Evolutionary conservation across 2,888 invertebrate species (phyloP), one percentile per base, ranked within the genome.

Genomic region (Drosophila mimica): DNA sequence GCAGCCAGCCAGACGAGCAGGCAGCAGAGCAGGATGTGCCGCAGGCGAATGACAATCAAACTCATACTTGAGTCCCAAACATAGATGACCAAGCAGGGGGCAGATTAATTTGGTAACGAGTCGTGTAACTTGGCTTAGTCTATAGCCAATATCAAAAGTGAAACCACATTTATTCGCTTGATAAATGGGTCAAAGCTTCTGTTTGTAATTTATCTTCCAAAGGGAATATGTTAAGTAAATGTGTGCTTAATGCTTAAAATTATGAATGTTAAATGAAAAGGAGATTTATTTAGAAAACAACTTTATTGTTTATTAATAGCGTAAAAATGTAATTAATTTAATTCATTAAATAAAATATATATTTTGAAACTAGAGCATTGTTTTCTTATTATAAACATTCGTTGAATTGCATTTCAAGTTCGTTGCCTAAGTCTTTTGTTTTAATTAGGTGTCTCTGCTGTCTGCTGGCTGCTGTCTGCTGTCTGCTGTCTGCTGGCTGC

Each of bases 1-100:
- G 43, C 43, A 48, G 34, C 36, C 28, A 28, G 34, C 17, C 38
- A 28, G 28, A 36, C 11, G 28, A n/a, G 38, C 56, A 56, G 38
- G 28, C 56, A 38, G 38, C 13, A 67, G 61, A 80, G 76, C 85
- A 85, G 85, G 85, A 85, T 85, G 83, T 88, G 85, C 87, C 87
- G 56, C 70, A 9, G 81, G 85, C 79, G 36, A 59, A 46, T 79
- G 78, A 72, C 80, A 76, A 76, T 71, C 66, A 65, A 61, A 75
- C 58, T 63, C 33, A 62, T 57, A 65, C 64, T 52, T 66, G 20
- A 36, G 33, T 25, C 20, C 49, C 33, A 46, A 31, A 28, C 58
- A 36, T 36, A 40, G 34, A 59, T 58, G 76, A 48, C 6, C 46
- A 51, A 15, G 25, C 65, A 30, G 62, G 30, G 48, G 48, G 48